Evolutionary conservation across 2,888 invertebrate species (phyloP).

Genomic region (Cremastobaeus sp.): DNA sequence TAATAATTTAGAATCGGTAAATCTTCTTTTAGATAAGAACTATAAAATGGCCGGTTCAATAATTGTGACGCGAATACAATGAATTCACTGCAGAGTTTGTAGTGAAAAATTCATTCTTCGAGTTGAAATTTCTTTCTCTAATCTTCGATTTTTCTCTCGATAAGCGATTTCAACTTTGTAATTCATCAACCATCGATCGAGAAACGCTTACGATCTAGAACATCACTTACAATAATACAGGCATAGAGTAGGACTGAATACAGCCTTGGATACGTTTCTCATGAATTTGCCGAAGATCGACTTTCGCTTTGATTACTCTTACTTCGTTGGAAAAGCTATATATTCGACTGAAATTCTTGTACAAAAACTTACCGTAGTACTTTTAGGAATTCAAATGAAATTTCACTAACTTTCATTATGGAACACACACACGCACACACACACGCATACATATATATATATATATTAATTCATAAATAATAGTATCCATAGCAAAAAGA

Average conservation of each 20-base stretch:
- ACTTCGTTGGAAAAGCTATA: conserved; percentile 12
- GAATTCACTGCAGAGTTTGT: too few species aligned
- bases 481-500: too few species aligned
- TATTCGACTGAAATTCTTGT: conserved; percentile 10
- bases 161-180: conserved; percentile 20
- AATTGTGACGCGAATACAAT: too few species aligned
- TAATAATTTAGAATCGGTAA: too few species aligned
- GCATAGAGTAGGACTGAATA: conserved; percentile 13
- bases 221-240: conserved; percentile 27
- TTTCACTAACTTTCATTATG: too few species aligned
- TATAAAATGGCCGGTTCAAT: too few species aligned
- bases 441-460: too few species aligned
- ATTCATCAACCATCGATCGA: conserved; percentile 15
- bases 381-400: background rate
- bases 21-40: too few species aligned
- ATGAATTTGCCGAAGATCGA: conserved; percentile 22
- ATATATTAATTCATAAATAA: too few species aligned
- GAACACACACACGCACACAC: too few species aligned
- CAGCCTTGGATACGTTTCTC: conserved; percentile 25
- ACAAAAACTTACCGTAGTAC: conserved; percentile 2
- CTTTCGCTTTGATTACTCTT: conserved; percentile 27
- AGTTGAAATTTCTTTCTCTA: too few species aligned
- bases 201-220: conserved; percentile 9
- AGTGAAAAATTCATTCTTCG: too few species aligned
- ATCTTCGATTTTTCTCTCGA: conserved; percentile 15